Evolutionary conservation across 2,797 vertebrate genomes (phyloP).

Genomic region (Coccyzus lansbergi): DNA sequence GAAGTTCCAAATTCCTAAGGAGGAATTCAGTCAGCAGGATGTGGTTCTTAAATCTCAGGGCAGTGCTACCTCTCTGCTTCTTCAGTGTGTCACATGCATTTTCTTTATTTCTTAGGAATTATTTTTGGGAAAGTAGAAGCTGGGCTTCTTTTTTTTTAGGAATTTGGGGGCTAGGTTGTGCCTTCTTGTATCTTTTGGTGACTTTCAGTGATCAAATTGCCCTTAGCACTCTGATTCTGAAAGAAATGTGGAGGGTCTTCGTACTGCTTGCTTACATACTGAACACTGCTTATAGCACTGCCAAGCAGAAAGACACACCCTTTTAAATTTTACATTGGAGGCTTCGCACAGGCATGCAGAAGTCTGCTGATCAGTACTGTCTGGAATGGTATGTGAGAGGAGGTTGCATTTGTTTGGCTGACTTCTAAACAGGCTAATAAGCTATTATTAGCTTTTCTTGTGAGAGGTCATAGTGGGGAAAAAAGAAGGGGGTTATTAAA

Average conservation of each 20-base stretch:
- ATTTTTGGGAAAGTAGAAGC: fast-evolving
- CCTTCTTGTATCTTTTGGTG: background rate
- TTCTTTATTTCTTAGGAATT: background rate
- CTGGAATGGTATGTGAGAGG: background rate
- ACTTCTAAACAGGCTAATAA: background rate
- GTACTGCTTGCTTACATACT: background rate
- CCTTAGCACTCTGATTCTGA: background rate
- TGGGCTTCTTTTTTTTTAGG: no score
- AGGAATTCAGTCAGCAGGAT: background rate
- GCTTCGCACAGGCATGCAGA: background rate
- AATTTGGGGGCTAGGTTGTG: fast-evolving
- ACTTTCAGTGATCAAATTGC: background rate
- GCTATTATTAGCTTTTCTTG: slow-evolving; percentile 51
- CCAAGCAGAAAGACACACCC: background rate
- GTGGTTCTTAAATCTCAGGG: background rate
- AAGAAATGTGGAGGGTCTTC: background rate
- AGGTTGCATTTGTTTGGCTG: background rate
- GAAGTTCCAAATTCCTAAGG: background rate
- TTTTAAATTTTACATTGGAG: background rate
- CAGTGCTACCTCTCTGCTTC: background rate
- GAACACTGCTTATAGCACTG: background rate
- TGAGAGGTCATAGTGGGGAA: background rate
- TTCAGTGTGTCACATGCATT: fast-evolving
- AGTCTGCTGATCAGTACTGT: background rate
- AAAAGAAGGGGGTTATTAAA: background rate